Evolutionary conservation across 2,113 vertebrate species (phyloP).

Genomic region (Eidolon helvum): DNA sequence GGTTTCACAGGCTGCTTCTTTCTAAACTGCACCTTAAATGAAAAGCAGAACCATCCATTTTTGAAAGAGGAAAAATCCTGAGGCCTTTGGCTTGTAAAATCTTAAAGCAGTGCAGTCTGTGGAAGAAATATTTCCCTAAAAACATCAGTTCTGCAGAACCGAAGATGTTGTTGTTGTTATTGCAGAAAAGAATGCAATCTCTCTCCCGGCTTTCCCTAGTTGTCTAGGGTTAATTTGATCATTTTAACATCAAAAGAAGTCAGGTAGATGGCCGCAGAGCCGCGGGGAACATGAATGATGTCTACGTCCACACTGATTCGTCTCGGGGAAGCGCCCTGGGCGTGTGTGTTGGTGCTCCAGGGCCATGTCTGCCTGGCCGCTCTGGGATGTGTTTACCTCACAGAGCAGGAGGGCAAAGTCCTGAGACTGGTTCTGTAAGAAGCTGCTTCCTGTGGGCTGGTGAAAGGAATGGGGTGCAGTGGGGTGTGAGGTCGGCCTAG

Average conservation of each 20-base stretch:
- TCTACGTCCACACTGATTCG: neutral
- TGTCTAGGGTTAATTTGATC: neutral
- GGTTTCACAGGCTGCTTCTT: conserved; percentile 74
- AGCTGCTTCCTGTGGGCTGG: neutral
- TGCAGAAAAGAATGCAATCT: neutral
- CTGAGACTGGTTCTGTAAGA: neutral
- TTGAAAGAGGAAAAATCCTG: conserved; percentile 34
- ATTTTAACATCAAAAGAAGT: neutral
- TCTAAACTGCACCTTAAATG: conserved; percentile 73
- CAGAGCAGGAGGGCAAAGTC: neutral
- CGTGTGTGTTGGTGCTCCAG: neutral
- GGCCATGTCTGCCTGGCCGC: fast-evolving
- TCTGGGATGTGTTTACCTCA: neutral
- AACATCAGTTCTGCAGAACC: neutral
- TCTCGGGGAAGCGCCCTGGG: neutral
- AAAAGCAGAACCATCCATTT: conserved; percentile 73
- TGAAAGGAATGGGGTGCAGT: neutral
- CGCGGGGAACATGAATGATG: neutral
- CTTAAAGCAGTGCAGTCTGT: neutral
- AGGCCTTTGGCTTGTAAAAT: conserved; percentile 36
- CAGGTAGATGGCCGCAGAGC: neutral
- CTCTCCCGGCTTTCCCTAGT: neutral
- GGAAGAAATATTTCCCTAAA: neutral
- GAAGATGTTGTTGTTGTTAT: neutral
- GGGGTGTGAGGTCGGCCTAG: neutral